phyloP scores from a whole-genome alignment of 2,888 invertebrate species.

The Hanleya hanleyi region DNA sequence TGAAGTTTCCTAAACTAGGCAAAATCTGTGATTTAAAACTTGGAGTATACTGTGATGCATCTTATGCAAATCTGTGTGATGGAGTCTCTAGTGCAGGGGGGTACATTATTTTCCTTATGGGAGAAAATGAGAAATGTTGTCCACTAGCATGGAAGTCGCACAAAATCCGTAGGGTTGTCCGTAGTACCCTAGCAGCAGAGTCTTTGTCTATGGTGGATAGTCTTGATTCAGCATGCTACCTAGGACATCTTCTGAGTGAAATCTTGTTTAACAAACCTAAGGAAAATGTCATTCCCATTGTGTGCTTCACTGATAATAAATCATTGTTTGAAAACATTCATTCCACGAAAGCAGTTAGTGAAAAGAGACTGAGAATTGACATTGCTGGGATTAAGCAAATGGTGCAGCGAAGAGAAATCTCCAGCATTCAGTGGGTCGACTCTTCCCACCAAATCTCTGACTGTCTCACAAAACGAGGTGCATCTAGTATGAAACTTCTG shows the following conservation, averaged over 20 bases:
- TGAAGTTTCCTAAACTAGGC: not conserved
- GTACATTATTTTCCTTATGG: slow-evolving; percentile 24
- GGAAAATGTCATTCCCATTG: slow-evolving; percentile 24
- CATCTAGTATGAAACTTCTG: not conserved
- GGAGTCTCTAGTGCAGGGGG: slow-evolving; percentile 29
- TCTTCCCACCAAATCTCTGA: not conserved
- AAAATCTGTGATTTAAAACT: slow-evolving; percentile 8
- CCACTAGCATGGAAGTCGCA: slow-evolving; percentile 29
- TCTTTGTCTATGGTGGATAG: slow-evolving; percentile 31
- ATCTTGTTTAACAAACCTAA: slow-evolving; percentile 13
- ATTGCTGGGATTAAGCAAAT: slow-evolving; percentile 34
- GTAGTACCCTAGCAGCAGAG: slow-evolving; percentile 38
- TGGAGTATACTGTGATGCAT: slow-evolving; percentile 33
- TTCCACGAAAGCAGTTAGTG: slow-evolving; percentile 35
- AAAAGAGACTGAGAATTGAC: slow-evolving; percentile 34
- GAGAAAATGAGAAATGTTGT: slow-evolving; percentile 20
- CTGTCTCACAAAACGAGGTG: slow-evolving; percentile 4
- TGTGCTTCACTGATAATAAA: slow-evolving; percentile 34
- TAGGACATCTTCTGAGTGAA: slow-evolving; percentile 28
- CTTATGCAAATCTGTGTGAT: slow-evolving; percentile 37
- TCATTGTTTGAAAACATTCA: slow-evolving; percentile 34
- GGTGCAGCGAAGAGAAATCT: slow-evolving; percentile 19
- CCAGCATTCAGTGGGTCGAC: not conserved
- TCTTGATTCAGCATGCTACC: slow-evolving; percentile 28
- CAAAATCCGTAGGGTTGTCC: slow-evolving; percentile 35